Percentiles rank a stretch among this genome's conserved stretches.
These are phyloP conservation scores for Entomobrya proxima DNA, from an alignment of 2,888 invertebrate genomes.

Conservation along the genomic window DNA sequence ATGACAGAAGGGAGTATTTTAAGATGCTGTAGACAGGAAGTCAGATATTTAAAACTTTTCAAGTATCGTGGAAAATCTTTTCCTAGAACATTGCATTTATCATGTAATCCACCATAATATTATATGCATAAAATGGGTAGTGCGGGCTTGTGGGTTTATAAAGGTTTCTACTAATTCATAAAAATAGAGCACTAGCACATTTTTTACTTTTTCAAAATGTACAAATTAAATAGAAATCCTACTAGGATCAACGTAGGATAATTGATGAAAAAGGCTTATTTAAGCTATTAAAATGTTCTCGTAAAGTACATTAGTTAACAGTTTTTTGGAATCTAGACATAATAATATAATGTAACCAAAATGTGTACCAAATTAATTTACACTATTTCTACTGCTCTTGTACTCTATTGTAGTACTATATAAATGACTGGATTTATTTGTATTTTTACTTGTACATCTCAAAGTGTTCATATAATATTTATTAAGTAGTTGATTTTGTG, in stretches of 20 bases:
- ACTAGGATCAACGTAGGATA: not conserved
- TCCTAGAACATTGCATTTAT: too few species aligned
- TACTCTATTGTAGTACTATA: constrained; percentile 31
- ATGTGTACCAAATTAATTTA: constrained; percentile 35
- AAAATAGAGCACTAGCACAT: constrained; percentile 4
- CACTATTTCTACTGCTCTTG: not conserved
- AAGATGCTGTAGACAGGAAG: too few species aligned
- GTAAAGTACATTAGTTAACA: not conserved
- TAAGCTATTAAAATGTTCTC: constrained; percentile 21
- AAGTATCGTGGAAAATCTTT: too few species aligned
- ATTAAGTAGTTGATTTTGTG: not conserved
- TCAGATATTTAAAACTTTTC: too few species aligned
- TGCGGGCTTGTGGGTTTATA: too few species aligned
- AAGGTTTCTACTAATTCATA: not conserved
- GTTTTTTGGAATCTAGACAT: not conserved
- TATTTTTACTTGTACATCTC: constrained; percentile 56
- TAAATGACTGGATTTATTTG: constrained; percentile 50
- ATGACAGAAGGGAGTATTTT: too few species aligned
- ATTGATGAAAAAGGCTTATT: too few species aligned
- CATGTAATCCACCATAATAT: too few species aligned
- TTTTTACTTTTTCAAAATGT: constrained; percentile 54
- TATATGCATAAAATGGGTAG: too few species aligned
- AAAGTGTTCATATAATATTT: constrained; percentile 45
- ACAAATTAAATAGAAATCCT: constrained; percentile 19
- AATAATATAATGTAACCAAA: not conserved